Evolutionary conservation across 37 sponge, comb jelly and placozoan genomes (phyloP).

Genomic region (Halichondria panicea): DNA sequence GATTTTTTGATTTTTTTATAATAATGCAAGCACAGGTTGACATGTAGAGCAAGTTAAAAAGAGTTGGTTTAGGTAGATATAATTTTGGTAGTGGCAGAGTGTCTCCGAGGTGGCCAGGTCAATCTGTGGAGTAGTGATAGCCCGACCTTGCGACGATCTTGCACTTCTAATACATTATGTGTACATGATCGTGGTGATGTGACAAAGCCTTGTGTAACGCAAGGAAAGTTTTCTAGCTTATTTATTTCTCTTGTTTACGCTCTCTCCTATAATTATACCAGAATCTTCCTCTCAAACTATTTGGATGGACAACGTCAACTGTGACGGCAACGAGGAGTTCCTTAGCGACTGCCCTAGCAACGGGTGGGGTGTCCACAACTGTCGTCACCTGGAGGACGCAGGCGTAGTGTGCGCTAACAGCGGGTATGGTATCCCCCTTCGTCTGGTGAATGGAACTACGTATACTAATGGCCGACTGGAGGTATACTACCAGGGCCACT

Average conservation of each 20-base stretch:
- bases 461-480: constrained; percentile 42
- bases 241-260: not conserved
- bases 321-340: constrained; percentile 31
- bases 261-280: not conserved
- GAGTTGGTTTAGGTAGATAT: too few species aligned
- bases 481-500: constrained; percentile 5
- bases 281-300: constrained; percentile 1
- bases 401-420: constrained; percentile 48
- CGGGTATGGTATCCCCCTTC: constrained; percentile 17
- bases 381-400: constrained; percentile 42
- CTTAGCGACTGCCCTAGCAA: constrained; percentile 20
- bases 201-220: too few species aligned
- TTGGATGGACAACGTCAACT: constrained; percentile 51
- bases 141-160: too few species aligned
- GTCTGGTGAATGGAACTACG: constrained; percentile 39
- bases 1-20: too few species aligned
- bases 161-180: too few species aligned
- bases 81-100: too few species aligned
- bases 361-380: constrained; percentile 19
- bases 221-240: constrained; percentile 15
- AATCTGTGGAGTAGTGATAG: too few species aligned
- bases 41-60: too few species aligned
- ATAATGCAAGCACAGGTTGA: too few species aligned
- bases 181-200: too few species aligned
- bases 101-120: too few species aligned